Percentiles rank a stretch among this genome's conserved stretches.
phyloP scores from a whole-genome alignment of 37 sponge, comb jelly and placozoan species.

The Dysidea cf. avara region DNA sequence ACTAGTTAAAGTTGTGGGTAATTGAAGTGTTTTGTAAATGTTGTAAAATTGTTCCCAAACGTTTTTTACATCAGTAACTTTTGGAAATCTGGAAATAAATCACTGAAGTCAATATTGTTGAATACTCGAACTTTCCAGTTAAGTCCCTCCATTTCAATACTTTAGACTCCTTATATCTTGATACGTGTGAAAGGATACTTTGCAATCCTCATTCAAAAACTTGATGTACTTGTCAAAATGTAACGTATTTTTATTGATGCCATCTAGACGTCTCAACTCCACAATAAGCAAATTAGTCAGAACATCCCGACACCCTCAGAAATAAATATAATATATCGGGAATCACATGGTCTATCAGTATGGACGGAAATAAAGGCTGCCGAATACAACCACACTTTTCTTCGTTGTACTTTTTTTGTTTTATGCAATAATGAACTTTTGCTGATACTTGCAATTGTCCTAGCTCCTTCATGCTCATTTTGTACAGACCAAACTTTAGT shows the following conservation, averaged over 20 bases:
- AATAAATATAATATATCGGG: conserved; percentile 18
- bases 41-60: no score
- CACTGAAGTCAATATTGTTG: not conserved
- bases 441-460: conserved; percentile 9
- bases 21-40: no score
- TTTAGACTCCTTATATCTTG: not conserved
- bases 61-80: no score
- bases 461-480: conserved; percentile 6
- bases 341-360: conserved; percentile 10
- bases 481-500: conserved; percentile 1
- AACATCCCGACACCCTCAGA: conserved; percentile 2
- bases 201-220: conserved; percentile 26
- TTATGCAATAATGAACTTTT: not conserved
- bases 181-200: conserved; percentile 10
- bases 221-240: conserved; percentile 1
- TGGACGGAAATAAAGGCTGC: not conserved
- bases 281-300: conserved; percentile 17
- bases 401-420: not conserved
- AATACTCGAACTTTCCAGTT: conserved; percentile 24
- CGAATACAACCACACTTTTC: not conserved
- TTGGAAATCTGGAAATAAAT: conserved; percentile 8
- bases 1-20: no score
- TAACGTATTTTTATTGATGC: conserved; percentile 11
- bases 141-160: conserved; percentile 21
- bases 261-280: no score